A percentile compares a stretch with the other conserved stretches of the same genome.
These are phyloP conservation scores for Aurelia aurita DNA, from an alignment of 30 jellyfish, hydroid and myxozoan species.

Conservation along the genomic window DNA sequence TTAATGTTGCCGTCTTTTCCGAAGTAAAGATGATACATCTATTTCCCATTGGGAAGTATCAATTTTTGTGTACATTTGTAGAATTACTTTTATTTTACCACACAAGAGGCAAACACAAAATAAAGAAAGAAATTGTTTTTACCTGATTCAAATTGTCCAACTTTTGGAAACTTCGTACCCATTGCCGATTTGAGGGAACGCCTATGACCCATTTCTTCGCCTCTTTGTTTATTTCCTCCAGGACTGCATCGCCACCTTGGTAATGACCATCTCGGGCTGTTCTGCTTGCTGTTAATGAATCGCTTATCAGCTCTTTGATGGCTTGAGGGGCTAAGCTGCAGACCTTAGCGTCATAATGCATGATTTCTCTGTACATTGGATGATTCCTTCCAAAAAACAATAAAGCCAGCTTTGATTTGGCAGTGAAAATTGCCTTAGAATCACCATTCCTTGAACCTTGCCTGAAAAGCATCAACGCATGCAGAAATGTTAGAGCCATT, in stretches of 20 bases:
- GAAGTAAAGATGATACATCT: no score
- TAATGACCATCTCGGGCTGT: background rate
- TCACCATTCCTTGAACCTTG: background rate
- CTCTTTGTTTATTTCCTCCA: background rate
- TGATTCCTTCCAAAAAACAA: background rate
- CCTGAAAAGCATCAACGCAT: background rate
- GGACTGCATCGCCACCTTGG: background rate
- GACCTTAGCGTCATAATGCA: background rate
- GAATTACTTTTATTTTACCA: no score
- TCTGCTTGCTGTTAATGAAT: background rate
- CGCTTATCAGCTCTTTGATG: background rate
- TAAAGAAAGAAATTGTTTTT: no score
- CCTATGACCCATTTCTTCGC: background rate
- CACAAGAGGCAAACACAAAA: no score
- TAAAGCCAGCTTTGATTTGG: background rate
- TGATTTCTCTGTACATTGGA: background rate
- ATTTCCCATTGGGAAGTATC: no score
- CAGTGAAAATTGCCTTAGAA: background rate
- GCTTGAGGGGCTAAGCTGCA: background rate
- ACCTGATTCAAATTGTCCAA: background rate
- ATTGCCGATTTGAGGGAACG: background rate
- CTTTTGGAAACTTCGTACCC: background rate
- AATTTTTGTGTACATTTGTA: no score
- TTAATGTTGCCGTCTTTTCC: no score
- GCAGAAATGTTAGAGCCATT: background rate